Percentiles rank a stretch among this genome's conserved stretches.
phyloP scores from a whole-genome alignment of 2,888 invertebrate genomes.

The Lamproptera curius region DNA sequence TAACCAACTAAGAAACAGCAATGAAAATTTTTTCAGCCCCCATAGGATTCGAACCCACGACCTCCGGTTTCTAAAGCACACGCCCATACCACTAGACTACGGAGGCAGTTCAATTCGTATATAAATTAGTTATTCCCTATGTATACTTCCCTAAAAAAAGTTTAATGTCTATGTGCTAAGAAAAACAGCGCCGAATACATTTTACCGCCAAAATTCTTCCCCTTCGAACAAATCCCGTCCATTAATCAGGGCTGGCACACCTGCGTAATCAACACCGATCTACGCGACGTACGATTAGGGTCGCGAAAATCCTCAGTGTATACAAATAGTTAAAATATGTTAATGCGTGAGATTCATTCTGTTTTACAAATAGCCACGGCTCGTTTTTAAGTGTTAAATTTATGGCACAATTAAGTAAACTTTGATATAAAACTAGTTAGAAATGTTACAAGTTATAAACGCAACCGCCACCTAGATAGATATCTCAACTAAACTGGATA shows the following conservation, averaged over 20 bases:
- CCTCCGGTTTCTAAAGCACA: too few relatives aligned
- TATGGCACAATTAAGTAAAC: neutral
- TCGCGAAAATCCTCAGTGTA: neutral
- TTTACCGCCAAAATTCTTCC: conserved; percentile 19
- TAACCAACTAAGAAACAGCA: too few relatives aligned
- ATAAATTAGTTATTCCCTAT: too few relatives aligned
- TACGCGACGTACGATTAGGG: conserved; percentile 5
- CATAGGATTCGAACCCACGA: too few relatives aligned
- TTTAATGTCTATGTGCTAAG: conserved; percentile 9
- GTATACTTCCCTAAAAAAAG: too few relatives aligned
- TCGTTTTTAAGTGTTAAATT: too few relatives aligned
- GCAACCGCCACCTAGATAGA: neutral
- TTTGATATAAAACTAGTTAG: neutral
- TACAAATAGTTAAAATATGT: neutral
- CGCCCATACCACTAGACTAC: too few relatives aligned
- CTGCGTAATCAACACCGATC: conserved; percentile 22
- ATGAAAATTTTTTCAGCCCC: too few relatives aligned
- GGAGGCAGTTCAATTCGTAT: too few relatives aligned
- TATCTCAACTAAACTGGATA: neutral
- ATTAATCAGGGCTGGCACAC: conserved; percentile 26
- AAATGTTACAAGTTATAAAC: neutral
- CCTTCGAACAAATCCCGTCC: conserved; percentile 18
- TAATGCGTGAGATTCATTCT: neutral
- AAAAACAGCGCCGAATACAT: conserved; percentile 13
- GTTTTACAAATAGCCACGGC: neutral